Evolutionary conservation across 1,140 invertebrate species (phyloP), one percentile per base, ranked within the genome.

Genomic region (Sipha flava): DNA sequence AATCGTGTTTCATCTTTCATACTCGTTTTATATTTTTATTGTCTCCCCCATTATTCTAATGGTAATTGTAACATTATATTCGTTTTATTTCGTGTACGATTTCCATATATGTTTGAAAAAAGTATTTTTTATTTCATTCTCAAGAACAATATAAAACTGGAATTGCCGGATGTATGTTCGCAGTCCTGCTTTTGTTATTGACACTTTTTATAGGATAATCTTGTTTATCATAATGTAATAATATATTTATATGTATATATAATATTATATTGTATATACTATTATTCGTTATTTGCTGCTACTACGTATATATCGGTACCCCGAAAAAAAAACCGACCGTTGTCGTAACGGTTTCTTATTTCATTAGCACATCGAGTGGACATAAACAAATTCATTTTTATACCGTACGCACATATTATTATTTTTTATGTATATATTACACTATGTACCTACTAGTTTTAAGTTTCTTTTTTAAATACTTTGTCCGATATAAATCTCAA

Each of bases 31-130:
- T 57, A 16, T 21, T 9, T 40, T 70, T 47, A 14, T 52, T 72
- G 3, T 72, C 18, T 37, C 34, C n/a, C n/a, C 14, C 34, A 77
- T 59, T 77, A 77, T 77, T 77, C 49, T 77, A 37, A 77, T 77
- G 73, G 49, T 75, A 75, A 75, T 77, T 77, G 73, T 57, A 77
- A 77, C 73, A 77, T 77, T 57, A 77, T 77, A 77, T 77, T 40
- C 52, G 7, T 54, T 77, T 75, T 52, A 52, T 54, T 75, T 54
- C 70, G 70, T 75, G 47, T 75, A 75, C 70, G 70, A 75, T 75
- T 75, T 75, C 70, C 70, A 75, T 54, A 54, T 54, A 75, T 23
- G 31, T 54, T 49, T 34, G 9, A 21, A 21, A 73, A 73, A 37
- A 64, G n/a, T 37, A 21, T 66, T 21, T 43, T 21, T 21, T 45